These are phyloP conservation scores for Rhabdornis inornatus DNA, from an alignment of 2,113 vertebrate genomes.

Conservation along the genomic window DNA sequence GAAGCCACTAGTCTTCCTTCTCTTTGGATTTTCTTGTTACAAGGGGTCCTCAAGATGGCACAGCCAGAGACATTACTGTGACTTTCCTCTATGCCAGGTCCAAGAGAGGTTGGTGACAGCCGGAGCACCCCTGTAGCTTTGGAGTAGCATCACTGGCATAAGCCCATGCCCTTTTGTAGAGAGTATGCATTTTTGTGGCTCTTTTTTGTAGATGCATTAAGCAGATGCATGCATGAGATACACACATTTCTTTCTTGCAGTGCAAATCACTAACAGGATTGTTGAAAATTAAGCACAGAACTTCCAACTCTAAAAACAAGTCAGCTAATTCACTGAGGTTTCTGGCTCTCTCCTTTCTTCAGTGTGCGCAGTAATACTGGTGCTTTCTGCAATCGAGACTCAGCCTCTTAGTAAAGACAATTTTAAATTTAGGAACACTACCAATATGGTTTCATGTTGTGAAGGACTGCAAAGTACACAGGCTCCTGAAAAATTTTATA, in stretches of 20 bases:
- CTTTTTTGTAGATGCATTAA: not conserved
- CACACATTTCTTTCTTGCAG: not conserved
- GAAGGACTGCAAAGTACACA: not conserved
- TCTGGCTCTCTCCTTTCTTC: not conserved
- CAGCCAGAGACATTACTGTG: not conserved
- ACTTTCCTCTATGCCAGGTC: not conserved
- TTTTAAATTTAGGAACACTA: not conserved
- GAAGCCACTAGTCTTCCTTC: not conserved
- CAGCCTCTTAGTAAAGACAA: not conserved
- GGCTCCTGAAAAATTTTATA: not conserved
- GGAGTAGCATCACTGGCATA: not conserved
- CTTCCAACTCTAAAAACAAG: not conserved
- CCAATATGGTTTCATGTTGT: not conserved
- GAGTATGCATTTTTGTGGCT: not conserved
- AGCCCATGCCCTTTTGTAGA: not conserved
- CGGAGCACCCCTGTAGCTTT: not conserved
- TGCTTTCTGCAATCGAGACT: not conserved
- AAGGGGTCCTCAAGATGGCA: not conserved
- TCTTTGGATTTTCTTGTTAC: not conserved
- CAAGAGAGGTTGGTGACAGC: rapidly evolving
- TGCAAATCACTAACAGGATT: not conserved
- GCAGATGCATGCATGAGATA: not conserved
- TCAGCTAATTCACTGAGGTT: not conserved
- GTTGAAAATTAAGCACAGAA: not conserved
- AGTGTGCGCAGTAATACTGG: constrained; percentile 7